phyloP scores from a whole-genome alignment of 2,888 invertebrate species.

The Leucophenga maculata region DNA sequence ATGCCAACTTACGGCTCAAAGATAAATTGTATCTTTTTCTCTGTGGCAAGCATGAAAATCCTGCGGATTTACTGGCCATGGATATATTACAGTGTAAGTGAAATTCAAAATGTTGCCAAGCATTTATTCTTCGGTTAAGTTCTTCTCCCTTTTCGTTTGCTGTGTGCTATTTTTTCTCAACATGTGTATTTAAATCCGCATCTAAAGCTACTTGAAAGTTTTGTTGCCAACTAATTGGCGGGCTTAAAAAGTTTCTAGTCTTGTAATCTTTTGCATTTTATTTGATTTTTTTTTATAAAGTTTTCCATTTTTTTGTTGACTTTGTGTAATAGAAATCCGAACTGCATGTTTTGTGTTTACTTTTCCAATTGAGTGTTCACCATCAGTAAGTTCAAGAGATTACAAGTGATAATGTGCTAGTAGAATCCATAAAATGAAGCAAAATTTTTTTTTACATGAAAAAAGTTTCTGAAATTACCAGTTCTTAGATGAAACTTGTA shows the following conservation, averaged over 20 bases:
- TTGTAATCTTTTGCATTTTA: not conserved
- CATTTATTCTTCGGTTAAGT: not conserved
- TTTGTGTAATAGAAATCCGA: not conserved
- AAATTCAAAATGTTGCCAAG: constrained; percentile 10
- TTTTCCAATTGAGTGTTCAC: too few species aligned
- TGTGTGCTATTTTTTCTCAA: constrained; percentile 7
- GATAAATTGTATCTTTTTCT: constrained; percentile 69
- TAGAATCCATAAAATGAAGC: too few species aligned
- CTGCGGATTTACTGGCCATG: constrained; percentile 56
- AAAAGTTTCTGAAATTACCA: too few species aligned
- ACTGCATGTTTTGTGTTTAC: too few species aligned
- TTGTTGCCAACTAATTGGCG: constrained; percentile 12
- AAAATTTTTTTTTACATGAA: too few species aligned
- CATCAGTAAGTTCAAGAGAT: too few species aligned
- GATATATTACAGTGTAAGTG: constrained; percentile 68
- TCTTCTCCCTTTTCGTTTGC: not conserved
- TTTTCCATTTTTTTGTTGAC: not conserved
- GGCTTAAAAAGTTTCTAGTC: constrained; percentile 6
- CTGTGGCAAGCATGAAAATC: constrained; percentile 59
- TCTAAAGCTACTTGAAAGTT: constrained; percentile 2
- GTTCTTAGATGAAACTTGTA: too few species aligned
- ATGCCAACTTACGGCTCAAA: constrained; percentile 65
- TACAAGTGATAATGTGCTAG: too few species aligned
- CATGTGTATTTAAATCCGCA: constrained; percentile 20
- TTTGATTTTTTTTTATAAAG: not conserved